phyloP scores from a whole-genome alignment of 2,888 invertebrate genomes.

The Sericinus montela region DNA sequence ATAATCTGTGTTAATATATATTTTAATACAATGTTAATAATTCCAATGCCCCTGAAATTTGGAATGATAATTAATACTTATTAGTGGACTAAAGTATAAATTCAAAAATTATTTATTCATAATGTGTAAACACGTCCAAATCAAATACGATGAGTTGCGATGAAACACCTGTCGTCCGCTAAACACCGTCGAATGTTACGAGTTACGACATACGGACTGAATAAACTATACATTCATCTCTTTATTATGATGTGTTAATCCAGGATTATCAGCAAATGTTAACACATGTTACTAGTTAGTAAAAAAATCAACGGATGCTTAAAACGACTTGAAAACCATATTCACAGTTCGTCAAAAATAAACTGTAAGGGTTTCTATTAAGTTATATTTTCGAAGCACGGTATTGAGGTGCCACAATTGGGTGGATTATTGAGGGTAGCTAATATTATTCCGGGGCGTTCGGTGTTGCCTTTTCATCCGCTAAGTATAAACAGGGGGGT shows the following conservation, averaged over 20 bases:
- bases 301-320: slow-evolving; percentile 45
- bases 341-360: slow-evolving; percentile 29
- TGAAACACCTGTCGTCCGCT: slow-evolving; percentile 65
- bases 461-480: slow-evolving; percentile 78
- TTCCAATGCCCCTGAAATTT: too few relatives aligned
- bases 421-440: slow-evolving; percentile 72
- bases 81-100: too few relatives aligned
- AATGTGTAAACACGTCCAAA: slow-evolving; percentile 22
- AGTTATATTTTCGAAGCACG: slow-evolving; percentile 35
- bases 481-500: slow-evolving; percentile 77
- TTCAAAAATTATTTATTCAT: slow-evolving; percentile 13
- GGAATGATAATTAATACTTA: too few relatives aligned
- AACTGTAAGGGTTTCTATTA: slow-evolving; percentile 36
- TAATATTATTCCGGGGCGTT: slow-evolving; percentile 79
- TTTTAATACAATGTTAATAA: too few relatives aligned
- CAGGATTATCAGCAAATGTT: slow-evolving; percentile 78
- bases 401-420: slow-evolving; percentile 49
- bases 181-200: slow-evolving; percentile 61
- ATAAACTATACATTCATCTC: slow-evolving; percentile 75
- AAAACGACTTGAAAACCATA: slow-evolving; percentile 33
- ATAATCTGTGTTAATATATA: too few relatives aligned
- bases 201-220: slow-evolving; percentile 70
- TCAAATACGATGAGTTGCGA: slow-evolving; percentile 61
- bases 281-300: slow-evolving; percentile 78
- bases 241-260: slow-evolving; percentile 80